Evolutionary conservation across 2,113 vertebrate genomes (phyloP), one percentile per base, ranked within the genome.

Genomic region (Pangasianodon gigas): DNA sequence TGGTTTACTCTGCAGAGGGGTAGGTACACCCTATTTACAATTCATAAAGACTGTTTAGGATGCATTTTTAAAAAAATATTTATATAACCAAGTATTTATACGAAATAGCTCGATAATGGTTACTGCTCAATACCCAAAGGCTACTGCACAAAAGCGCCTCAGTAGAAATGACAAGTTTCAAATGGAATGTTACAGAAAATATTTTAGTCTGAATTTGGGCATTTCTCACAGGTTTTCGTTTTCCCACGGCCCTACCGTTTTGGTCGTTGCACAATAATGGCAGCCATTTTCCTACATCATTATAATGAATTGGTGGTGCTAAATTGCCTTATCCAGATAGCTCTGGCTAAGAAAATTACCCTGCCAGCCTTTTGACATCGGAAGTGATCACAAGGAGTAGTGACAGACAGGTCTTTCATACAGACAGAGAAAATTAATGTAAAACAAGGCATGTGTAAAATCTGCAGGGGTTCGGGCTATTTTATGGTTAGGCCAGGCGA

Each of bases 281-380:
- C 94, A 93, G 94, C 94, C 94, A 95, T 95, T 95, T 95, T 95
- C 94, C 93, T 92, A 92, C 91, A 86, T 90, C 80, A 87, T 92
- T 90, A 89, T 92, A 83, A 92, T 91, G 81, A 89, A 89, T 88
- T 79, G 85, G 44, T 83, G 71, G 54, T 37, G 67, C 24, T 87
- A 89, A 89, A 85, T 88, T 88, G 65, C 48, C 51, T 71, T 60
- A 52, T 87, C 51, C 48, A 87, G 87, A 91, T 84, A 90, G 84
- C 0, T 69, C 90, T 84, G 88, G 86, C 79, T 65, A 88, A 88
- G 82, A 89, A 86, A 90, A 90, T 67, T 75, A 83, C 60, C 52
- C 41, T 48, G 71, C 46, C 69, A 84, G 48, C 24, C 58, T 56
- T 82, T 85, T 89, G 79, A 89, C 48, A 92, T 86, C 84, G 46